Conservation (phyloP, 2,113 vertebrate species). For the Oryzias javanicus region DNA sequence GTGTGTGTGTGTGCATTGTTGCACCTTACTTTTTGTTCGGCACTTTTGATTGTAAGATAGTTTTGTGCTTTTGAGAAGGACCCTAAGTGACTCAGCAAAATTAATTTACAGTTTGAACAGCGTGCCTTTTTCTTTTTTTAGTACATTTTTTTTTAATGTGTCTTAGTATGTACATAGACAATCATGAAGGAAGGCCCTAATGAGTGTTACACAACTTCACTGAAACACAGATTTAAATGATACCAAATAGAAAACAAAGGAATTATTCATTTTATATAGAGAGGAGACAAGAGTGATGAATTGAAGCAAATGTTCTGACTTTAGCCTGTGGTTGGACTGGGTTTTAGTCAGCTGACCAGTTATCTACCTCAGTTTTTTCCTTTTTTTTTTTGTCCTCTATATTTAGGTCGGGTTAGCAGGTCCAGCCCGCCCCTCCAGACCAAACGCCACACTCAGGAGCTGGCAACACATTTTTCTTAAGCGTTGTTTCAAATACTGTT, state of each 20-base stretch:
- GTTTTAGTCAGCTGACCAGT: slow-evolving; percentile 88
- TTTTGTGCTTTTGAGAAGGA: slow-evolving; percentile 88
- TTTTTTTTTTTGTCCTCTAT: slow-evolving; percentile 83
- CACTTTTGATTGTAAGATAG: slow-evolving; percentile 91
- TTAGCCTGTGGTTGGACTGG: slow-evolving; percentile 91
- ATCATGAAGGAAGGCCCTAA: slow-evolving; percentile 90
- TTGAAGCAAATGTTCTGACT: slow-evolving; percentile 81
- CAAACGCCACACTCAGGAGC: slow-evolving; percentile 97
- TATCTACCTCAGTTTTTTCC: slow-evolving; percentile 97
- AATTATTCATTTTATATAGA: slow-evolving; percentile 50
- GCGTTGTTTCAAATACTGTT: slow-evolving; percentile 83
- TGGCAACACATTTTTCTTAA: slow-evolving; percentile 86
- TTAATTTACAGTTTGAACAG: slow-evolving; percentile 90
- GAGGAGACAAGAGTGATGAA: slow-evolving; percentile 55
- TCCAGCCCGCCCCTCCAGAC: slow-evolving; percentile 95
- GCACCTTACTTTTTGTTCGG: slow-evolving; percentile 86
- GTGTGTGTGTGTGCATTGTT: slow-evolving; percentile 47
- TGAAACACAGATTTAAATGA: slow-evolving; percentile 83
- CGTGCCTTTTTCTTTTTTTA: slow-evolving; percentile 94
- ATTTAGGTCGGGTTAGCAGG: slow-evolving; percentile 91
- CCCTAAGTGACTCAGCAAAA: slow-evolving; percentile 85
- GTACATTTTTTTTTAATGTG: slow-evolving; percentile 81
- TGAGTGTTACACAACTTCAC: slow-evolving; percentile 86
- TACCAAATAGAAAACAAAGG: slow-evolving; percentile 72
- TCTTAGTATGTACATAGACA: slow-evolving; percentile 85